These are phyloP conservation scores for Neoarius graeffei DNA, from an alignment of 2,113 vertebrate genomes.

Conservation along the genomic window DNA sequence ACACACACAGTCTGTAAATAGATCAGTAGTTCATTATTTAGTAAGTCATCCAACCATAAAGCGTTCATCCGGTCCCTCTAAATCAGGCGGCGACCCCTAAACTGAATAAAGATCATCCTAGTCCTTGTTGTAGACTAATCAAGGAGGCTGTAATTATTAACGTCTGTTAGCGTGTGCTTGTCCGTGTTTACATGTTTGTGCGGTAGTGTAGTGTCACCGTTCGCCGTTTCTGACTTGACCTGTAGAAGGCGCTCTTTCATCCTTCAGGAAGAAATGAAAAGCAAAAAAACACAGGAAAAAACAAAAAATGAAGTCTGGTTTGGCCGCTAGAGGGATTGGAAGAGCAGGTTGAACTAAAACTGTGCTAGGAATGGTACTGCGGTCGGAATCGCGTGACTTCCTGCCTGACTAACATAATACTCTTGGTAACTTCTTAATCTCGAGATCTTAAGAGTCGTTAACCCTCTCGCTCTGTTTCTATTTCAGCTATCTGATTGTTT, in stretches of 20 bases:
- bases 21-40: background rate
- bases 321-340: constrained; percentile 13
- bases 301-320: background rate
- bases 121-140: background rate
- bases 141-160: constrained; percentile 70
- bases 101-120: background rate
- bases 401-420: background rate
- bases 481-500: background rate
- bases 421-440: background rate
- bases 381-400: background rate
- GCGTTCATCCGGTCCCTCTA: background rate
- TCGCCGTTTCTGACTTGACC: constrained; percentile 40
- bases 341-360: background rate
- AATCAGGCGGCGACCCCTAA: background rate
- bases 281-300: background rate
- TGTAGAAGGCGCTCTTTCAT: background rate
- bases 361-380: constrained; percentile 2
- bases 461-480: no score
- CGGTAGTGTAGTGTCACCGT: constrained; percentile 57
- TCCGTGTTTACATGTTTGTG: constrained; percentile 63
- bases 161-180: constrained; percentile 46
- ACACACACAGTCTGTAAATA: background rate
- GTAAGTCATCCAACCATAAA: background rate
- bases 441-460: background rate
- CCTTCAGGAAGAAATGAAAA: background rate